Evolutionary conservation across 2,888 invertebrate species (phyloP).

Genomic region (Lissonota sp.): DNA sequence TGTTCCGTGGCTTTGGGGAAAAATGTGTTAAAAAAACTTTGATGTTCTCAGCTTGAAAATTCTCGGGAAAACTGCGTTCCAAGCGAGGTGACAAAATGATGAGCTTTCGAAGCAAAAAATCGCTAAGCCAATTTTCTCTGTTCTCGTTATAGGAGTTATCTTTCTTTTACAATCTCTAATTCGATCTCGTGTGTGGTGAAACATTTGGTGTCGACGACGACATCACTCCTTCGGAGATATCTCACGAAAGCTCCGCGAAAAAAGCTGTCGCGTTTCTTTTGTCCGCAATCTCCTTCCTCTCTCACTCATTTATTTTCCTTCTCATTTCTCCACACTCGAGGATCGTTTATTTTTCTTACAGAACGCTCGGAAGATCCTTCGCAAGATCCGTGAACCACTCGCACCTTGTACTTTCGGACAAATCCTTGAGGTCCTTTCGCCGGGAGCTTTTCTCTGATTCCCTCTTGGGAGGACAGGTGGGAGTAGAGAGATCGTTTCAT

Average conservation of each 20-base stretch:
- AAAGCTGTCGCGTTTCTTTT: conserved; percentile 53
- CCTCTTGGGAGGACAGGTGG: conserved; percentile 42
- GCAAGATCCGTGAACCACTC: conserved; percentile 13
- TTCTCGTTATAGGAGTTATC: not conserved
- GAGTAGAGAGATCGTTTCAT: conserved; percentile 48
- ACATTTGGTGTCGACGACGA: conserved; percentile 4
- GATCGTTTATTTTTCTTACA: conserved; percentile 29
- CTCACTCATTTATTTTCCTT: not conserved
- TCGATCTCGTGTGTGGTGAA: conserved; percentile 40
- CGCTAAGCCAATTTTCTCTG: not conserved
- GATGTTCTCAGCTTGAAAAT: too few relatives aligned
- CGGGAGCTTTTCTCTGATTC: conserved; percentile 22
- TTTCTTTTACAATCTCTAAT: conserved; percentile 49
- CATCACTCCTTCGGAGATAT: conserved; percentile 19
- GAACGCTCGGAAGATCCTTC: conserved; percentile 42
- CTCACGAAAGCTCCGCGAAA: conserved; percentile 29
- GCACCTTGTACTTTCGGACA: conserved; percentile 29
- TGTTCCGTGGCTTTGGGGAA: too few relatives aligned
- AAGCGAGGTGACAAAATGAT: too few relatives aligned
- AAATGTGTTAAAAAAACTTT: too few relatives aligned
- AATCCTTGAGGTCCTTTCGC: conserved; percentile 34
- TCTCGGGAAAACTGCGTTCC: too few relatives aligned
- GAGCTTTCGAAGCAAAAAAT: not conserved
- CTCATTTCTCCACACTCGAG: not conserved
- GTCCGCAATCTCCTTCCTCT: conserved; percentile 46